phyloP scores from a whole-genome alignment of 2,797 vertebrate species.

The Philypnodon macrostomus region DNA sequence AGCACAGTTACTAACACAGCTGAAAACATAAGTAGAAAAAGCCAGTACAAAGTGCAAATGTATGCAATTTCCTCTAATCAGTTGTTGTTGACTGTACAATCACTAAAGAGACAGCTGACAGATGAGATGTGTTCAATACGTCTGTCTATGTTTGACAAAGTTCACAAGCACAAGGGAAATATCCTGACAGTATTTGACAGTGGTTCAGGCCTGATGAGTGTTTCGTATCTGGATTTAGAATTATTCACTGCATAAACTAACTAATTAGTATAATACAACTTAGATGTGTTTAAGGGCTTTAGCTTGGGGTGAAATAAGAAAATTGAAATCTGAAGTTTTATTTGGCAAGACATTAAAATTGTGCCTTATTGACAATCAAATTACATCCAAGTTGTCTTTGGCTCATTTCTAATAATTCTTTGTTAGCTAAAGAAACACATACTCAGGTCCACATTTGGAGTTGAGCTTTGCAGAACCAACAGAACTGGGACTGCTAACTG shows the following conservation, averaged over 20 bases:
- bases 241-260: conserved; percentile 1
- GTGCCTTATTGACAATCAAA: not conserved
- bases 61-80: conserved; percentile 14
- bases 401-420: not conserved
- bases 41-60: too few relatives aligned
- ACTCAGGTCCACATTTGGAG: not conserved
- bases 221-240: not conserved
- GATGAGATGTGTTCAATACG: not conserved
- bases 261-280: not conserved
- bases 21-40: not conserved
- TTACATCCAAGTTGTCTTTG: not conserved
- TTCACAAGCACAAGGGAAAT: not conserved
- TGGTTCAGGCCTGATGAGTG: not conserved
- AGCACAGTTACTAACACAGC: too few relatives aligned
- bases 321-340: not conserved
- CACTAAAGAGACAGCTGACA: not conserved
- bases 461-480: not conserved
- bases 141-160: conserved; percentile 4
- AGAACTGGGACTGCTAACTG: not conserved
- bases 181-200: not conserved
- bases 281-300: not conserved
- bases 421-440: not conserved
- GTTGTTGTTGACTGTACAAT: conserved; percentile 8
- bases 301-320: not conserved
- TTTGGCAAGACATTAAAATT: not conserved